A percentile compares a stretch with the other conserved stretches of the same genome.
Evolutionary conservation across 2,113 vertebrate genomes (phyloP).

Genomic region (Poeciliopsis occidentalis): DNA sequence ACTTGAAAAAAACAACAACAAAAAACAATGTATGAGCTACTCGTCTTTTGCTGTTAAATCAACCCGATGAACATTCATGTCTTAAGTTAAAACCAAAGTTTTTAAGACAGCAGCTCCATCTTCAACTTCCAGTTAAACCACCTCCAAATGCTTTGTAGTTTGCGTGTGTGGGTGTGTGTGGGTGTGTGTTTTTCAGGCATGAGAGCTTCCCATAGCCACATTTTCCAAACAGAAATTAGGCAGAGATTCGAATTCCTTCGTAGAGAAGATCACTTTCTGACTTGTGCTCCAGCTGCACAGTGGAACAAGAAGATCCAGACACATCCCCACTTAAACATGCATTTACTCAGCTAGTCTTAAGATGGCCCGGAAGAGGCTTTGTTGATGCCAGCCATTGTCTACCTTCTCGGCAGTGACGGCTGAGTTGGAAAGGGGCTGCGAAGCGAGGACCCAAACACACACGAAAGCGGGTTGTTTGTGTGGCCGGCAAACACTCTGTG

Average conservation of each 20-base stretch:
- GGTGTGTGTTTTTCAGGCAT: conserved; percentile 26
- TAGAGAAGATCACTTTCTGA: conserved; percentile 57
- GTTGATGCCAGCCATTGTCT: conserved; percentile 75
- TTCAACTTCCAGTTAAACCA: no score
- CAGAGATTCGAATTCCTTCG: conserved; percentile 69
- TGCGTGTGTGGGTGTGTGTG: neutral
- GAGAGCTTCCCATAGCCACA: conserved; percentile 24
- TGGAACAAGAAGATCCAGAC: conserved; percentile 32
- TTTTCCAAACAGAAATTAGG: conserved; percentile 31
- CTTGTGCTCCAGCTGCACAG: conserved; percentile 70
- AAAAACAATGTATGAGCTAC: no score
- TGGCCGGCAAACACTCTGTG: conserved; percentile 25
- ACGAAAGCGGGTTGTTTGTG: conserved; percentile 59
- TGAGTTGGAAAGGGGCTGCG: conserved; percentile 10
- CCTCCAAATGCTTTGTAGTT: no score
- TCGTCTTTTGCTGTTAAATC: no score
- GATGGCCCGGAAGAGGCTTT: conserved; percentile 58
- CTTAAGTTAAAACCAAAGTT: no score
- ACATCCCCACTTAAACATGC: conserved; percentile 27
- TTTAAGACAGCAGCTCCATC: no score
- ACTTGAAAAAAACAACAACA: no score
- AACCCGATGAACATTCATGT: no score
- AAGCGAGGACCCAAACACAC: conserved; percentile 18
- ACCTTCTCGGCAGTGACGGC: conserved; percentile 46
- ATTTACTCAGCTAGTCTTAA: conserved; percentile 40